Evolutionary conservation across 2,113 vertebrate species (phyloP).

Genomic region (Alosa alosa): DNA sequence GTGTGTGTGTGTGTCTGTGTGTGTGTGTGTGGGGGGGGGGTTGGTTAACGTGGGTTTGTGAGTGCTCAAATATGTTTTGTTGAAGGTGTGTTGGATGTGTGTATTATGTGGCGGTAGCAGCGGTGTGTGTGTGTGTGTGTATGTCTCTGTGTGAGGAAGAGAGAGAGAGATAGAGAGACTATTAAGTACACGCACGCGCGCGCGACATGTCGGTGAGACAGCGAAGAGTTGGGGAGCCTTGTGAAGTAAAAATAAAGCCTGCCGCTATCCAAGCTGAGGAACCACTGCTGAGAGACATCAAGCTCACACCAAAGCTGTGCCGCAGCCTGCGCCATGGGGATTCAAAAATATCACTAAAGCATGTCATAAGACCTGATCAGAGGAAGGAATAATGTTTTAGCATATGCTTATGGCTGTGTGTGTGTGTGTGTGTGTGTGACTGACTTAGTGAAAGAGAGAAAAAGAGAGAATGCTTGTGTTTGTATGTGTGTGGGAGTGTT

Average conservation of each 20-base stretch:
- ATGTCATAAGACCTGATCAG: background rate
- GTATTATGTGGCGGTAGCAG: too few relatives aligned
- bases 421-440: background rate
- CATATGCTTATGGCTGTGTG: background rate
- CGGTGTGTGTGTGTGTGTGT: background rate
- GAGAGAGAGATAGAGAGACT: background rate
- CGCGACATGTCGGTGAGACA: background rate
- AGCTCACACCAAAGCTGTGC: background rate
- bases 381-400: background rate
- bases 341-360: constrained; percentile 14
- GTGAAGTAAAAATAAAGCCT: background rate
- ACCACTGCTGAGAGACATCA: background rate
- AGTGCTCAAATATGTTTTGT: background rate
- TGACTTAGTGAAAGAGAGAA: background rate
- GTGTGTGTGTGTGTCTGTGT: background rate
- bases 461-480: background rate
- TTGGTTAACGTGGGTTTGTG: background rate
- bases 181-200: background rate
- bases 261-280: background rate
- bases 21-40: background rate
- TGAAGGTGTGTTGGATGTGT: background rate
- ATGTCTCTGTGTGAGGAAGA: background rate
- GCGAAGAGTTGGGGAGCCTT: background rate
- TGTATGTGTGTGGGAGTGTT: background rate
- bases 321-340: background rate